Evolutionary conservation across 2,797 vertebrate species (phyloP), one percentile per base, ranked within the genome.

Genomic region (Phyllotis vaccarum): DNA sequence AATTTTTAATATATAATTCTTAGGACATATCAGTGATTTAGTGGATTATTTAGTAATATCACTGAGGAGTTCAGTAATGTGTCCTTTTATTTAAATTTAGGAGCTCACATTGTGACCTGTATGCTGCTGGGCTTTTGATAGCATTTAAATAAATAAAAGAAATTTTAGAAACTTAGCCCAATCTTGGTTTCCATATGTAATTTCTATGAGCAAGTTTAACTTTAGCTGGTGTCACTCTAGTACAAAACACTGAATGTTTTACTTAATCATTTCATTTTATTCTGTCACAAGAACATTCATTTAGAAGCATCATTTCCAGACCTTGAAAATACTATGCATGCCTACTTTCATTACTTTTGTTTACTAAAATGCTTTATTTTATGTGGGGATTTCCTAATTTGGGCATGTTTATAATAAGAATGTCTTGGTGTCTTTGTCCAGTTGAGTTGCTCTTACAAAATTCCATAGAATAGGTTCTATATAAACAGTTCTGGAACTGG

Each of bases 11-110:
- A 86, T 40, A 93, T 62, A 81, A 52, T 54, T 27, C 11, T 52
- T 92, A 86, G 86, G 80, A 93, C 74, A 75, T 89, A 58, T 72
- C 80, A 78, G 46, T 83, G 6, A 70, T 60, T 90, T 92, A 62
- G 34, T 87, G 13, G 34, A 49, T 93, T 93, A 37, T 75, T 95
- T 95, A 90, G 21, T 76, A 90, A 64, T 89, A 19, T 80, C 6
- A 13, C 29, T 31, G 0, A 58, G 31, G 37, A 79, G 22, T 58
- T 90, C 75, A 86, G 34, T 14, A 72, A 7, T 3, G 22, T 31
- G 27, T 12, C 29, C 62, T 60, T 85, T 37, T 3, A 52, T 40
- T n/a, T n/a, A n/a, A 72, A 85, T 60, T 79, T 79, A 81, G 14
- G 66, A 72, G 27, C 34, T 29, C 37, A 76, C 24, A 62, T 93